Evolutionary conservation across 2,113 vertebrate genomes (phyloP).

Genomic region (Neomonachus schauinslandi): DNA sequence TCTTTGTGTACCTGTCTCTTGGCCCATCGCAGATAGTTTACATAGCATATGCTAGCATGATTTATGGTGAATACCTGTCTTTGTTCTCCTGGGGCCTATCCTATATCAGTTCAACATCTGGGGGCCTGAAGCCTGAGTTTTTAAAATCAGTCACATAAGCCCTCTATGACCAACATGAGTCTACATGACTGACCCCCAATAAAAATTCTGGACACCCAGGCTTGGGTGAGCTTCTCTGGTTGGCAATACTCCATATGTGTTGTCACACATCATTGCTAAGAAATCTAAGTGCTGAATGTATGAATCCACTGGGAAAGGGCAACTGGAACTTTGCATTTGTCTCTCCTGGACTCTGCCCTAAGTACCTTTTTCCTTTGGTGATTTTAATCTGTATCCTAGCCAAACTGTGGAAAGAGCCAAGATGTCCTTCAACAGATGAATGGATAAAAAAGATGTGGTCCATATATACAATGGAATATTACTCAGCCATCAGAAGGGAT

Average conservation of each 20-base stretch:
- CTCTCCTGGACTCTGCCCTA: not conserved
- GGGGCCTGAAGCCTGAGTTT: not conserved
- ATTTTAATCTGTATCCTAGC: not conserved
- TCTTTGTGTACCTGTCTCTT: not conserved
- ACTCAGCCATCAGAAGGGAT: no score
- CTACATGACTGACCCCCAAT: accelerated
- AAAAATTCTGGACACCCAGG: not conserved
- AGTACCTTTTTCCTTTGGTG: not conserved
- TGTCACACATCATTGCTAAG: not conserved
- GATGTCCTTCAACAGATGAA: no score
- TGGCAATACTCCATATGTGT: not conserved
- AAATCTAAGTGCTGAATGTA: not conserved
- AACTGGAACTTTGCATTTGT: not conserved
- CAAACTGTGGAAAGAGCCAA: no score
- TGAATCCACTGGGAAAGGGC: not conserved
- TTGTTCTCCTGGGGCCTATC: not conserved
- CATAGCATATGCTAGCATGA: not conserved
- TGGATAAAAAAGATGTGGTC: no score
- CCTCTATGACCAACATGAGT: not conserved
- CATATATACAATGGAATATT: no score
- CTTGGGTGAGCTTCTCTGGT: not conserved
- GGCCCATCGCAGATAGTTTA: not conserved
- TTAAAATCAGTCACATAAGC: not conserved
- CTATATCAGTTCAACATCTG: not conserved
- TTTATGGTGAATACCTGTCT: not conserved